Conservation (phyloP, 2,888 invertebrate species). For the Leptura quadrifasciata region DNA sequence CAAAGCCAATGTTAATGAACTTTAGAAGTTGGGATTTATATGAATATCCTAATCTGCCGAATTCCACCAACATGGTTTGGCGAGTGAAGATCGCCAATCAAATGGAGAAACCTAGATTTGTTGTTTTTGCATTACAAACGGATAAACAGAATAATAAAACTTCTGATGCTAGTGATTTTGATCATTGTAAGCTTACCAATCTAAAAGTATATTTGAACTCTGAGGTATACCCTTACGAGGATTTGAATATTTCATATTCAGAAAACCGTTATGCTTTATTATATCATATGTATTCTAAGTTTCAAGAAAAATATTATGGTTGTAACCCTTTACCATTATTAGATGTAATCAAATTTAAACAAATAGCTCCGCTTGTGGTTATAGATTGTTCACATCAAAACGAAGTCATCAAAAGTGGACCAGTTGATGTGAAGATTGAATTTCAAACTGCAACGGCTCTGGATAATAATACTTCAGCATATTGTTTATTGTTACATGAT, state of each 20-base stretch:
- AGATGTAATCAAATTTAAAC: constrained; percentile 53
- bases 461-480: constrained; percentile 58
- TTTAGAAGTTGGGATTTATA: constrained; percentile 69
- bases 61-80: constrained; percentile 65
- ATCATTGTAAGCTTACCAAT: constrained; percentile 65
- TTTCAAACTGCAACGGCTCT: constrained; percentile 56
- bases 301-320: constrained; percentile 58
- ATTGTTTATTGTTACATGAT: constrained; percentile 58
- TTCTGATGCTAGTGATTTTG: constrained; percentile 55
- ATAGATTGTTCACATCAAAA: constrained; percentile 62
- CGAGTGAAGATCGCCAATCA: constrained; percentile 62
- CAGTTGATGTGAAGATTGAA: constrained; percentile 61
- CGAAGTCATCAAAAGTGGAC: constrained; percentile 57
- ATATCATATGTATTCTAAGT: constrained; percentile 60
- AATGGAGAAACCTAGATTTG: constrained; percentile 68
- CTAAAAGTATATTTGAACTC: constrained; percentile 67
- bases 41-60: constrained; percentile 67
- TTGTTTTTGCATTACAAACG: constrained; percentile 70
- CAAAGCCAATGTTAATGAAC: constrained; percentile 44
- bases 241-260: constrained; percentile 61
- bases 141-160: constrained; percentile 60
- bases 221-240: constrained; percentile 67
- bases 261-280: constrained; percentile 56
- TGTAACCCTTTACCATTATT: constrained; percentile 67
- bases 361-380: constrained; percentile 57